Base-by-base conservation (phyloP, 2,888 invertebrate species). In the Hoplodrina ambigua region DNA sequence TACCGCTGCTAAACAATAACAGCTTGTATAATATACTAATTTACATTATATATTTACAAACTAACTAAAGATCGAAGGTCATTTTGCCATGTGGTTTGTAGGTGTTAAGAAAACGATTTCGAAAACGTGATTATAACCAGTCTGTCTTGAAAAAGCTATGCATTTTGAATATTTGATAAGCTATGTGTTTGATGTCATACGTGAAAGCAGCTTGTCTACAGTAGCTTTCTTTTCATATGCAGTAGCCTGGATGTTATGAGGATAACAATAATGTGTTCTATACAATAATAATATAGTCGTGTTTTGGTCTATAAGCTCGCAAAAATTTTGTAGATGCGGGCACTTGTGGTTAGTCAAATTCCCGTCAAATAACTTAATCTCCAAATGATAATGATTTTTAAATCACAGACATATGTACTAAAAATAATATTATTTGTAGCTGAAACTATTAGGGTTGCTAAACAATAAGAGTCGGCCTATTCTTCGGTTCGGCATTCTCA, bases 41-140 rank as follows among this genome's bases (percentile, higher is more conserved):
- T 68, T 68, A 44, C 56, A 41, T 41, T 13, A 71, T 62, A 19
- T 82, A 72, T 69, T 63, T 66, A 67, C 71, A 64, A 55, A 54
- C 11, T 30, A 67, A 67, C 58, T 66, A 49, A 58, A 61, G 54
- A 59, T 68, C 64, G 61, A 79, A 82, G 83, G 79, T 75, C 75
- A 61, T 8, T 37, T 25, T 13, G 11, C 37, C 19, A 61, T 55
- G 61, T 54, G 60, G 65, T 52, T 67, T 46, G 58, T 61, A 25
- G 63, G 55, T 64, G 74, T 70, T 57, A 61, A 64, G 56, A 64
- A 64, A 61, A 65, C 50, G 46, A 69, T 53, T 76, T 76, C 25
- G 58, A 58, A 55, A 57, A 46, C 17, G 17, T 44, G 30, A 52
- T 46, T n/a, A 20, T 25, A 55, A 59, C 57, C 50, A 68, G 19